phyloP scores from a whole-genome alignment of 2,797 vertebrate genomes.

The Brotula barbata region DNA sequence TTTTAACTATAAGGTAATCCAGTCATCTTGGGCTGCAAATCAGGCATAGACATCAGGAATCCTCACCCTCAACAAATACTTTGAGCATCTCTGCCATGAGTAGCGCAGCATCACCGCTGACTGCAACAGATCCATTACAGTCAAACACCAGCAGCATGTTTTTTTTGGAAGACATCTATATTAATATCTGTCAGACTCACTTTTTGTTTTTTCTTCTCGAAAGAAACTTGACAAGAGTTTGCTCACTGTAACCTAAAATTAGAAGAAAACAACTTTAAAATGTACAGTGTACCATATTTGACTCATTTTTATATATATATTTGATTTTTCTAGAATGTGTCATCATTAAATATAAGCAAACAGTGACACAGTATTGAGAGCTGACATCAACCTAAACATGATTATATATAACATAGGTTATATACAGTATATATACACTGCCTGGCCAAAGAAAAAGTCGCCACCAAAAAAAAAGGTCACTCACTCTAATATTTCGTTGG shows the following conservation, averaged over 20 bases:
- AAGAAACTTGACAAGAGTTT: constrained; percentile 77
- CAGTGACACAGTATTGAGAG: too few relatives aligned
- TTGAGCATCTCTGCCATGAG: constrained; percentile 79
- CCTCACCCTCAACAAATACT: constrained; percentile 79
- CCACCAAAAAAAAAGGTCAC: too few relatives aligned
- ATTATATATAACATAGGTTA: too few relatives aligned
- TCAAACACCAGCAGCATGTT: background rate
- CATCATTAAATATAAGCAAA: too few relatives aligned
- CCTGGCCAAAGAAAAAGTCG: too few relatives aligned
- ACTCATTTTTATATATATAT: too few relatives aligned
- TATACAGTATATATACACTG: too few relatives aligned
- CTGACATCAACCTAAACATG: too few relatives aligned
- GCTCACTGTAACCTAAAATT: constrained; percentile 69
- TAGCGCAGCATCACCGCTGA: constrained; percentile 66
- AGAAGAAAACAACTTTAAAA: constrained; percentile 2
- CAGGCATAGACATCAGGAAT: background rate
- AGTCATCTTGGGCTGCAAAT: background rate
- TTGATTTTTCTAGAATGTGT: too few relatives aligned
- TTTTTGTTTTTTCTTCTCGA: constrained; percentile 78
- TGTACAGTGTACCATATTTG: too few relatives aligned
- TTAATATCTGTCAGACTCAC: constrained; percentile 58
- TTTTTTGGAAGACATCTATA: background rate
- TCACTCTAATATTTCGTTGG: too few relatives aligned
- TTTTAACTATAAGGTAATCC: background rate
- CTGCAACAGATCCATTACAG: constrained; percentile 50